phyloP scores from a whole-genome alignment of 1,140 invertebrate genomes.

The Parapsyche elsis region DNA sequence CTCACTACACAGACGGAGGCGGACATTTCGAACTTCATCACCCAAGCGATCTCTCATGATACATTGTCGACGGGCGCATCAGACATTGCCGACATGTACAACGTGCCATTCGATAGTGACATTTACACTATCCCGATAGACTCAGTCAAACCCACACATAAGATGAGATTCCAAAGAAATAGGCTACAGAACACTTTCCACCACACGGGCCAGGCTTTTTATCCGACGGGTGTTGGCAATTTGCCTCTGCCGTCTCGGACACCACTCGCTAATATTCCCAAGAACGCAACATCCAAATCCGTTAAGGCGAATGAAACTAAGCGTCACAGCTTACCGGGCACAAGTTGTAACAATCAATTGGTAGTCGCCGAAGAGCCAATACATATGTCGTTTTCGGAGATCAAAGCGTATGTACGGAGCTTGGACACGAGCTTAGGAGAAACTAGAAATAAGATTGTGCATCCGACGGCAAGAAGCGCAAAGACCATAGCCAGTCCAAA shows the following conservation, averaged over 20 bases:
- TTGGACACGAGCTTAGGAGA: constrained; percentile 79
- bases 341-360: constrained; percentile 67
- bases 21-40: constrained; percentile 87
- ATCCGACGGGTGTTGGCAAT: constrained; percentile 57
- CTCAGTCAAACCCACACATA: constrained; percentile 72
- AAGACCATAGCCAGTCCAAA: constrained; percentile 58
- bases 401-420: constrained; percentile 82
- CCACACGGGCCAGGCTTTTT: constrained; percentile 71
- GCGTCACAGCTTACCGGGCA: constrained; percentile 66
- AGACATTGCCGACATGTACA: constrained; percentile 85
- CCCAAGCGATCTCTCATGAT: constrained; percentile 86
- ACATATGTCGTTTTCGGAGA: constrained; percentile 87
- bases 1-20: constrained; percentile 78
- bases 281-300: constrained; percentile 12
- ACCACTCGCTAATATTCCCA: constrained; percentile 6
- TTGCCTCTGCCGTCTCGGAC: constrained; percentile 11
- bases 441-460: constrained; percentile 59
- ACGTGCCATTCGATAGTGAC: constrained; percentile 86
- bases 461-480: constrained; percentile 58
- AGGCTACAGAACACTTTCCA: constrained; percentile 68
- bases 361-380: constrained; percentile 73
- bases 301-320: constrained; percentile 58
- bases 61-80: constrained; percentile 73
- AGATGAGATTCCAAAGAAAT: constrained; percentile 67
- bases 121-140: constrained; percentile 88